These are phyloP conservation scores for Perizoma affinitatum DNA, from an alignment of 2,888 invertebrate species.

Conservation along the genomic window DNA sequence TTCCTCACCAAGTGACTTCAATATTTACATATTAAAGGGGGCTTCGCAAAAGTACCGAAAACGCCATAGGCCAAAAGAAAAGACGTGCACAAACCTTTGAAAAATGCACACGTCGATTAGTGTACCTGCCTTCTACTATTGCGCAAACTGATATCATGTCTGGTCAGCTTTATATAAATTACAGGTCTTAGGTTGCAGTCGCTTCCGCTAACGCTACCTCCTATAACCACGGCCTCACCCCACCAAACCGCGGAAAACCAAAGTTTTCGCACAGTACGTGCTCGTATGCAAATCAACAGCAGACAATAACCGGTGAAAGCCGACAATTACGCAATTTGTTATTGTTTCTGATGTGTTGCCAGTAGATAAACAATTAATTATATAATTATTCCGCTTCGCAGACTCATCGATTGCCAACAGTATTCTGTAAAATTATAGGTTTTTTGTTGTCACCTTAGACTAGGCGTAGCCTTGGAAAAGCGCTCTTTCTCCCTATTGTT, in stretches of 20 bases:
- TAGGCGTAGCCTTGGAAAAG: no score
- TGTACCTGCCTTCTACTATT: no score
- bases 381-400: conserved; percentile 10
- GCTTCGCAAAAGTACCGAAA: no score
- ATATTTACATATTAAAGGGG: no score
- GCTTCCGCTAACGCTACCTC: not conserved
- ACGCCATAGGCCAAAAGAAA: no score
- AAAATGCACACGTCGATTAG: no score
- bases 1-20: no score
- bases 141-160: no score
- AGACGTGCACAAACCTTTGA: no score
- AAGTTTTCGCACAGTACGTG: conserved; percentile 17
- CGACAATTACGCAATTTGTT: conserved; percentile 29
- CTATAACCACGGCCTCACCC: not conserved
- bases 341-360: conserved; percentile 13
- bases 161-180: no score
- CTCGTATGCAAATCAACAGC: conserved; percentile 26
- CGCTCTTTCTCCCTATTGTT: no score
- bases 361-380: conserved; percentile 6
- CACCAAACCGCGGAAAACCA: conserved; percentile 1
- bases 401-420: conserved; percentile 2
- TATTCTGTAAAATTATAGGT: not conserved
- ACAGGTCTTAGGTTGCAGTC: not conserved
- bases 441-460: not conserved
- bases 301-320: conserved; percentile 21